These are phyloP conservation scores for Drosophila bunnanda DNA, from an alignment of 2,888 invertebrate genomes.

Conservation along the genomic window DNA sequence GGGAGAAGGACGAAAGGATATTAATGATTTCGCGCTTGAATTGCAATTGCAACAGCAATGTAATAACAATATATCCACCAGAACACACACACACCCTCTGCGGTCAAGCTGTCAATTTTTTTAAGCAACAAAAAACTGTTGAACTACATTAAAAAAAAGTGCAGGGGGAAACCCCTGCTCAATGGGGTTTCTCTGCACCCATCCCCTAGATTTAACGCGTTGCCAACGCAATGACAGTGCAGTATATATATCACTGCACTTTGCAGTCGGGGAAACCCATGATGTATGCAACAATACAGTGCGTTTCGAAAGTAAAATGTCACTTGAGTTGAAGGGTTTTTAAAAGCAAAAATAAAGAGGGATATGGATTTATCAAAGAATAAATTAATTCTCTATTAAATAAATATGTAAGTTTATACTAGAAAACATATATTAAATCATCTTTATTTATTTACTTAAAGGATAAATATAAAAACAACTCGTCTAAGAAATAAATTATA, in stretches of 20 bases:
- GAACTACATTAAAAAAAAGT: constrained; percentile 72
- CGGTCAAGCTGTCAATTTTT: constrained; percentile 82
- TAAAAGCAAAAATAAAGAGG: too few relatives aligned
- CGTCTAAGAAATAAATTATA: too few relatives aligned
- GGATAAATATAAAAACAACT: too few relatives aligned
- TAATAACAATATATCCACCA: constrained; percentile 74
- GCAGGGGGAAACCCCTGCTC: constrained; percentile 28
- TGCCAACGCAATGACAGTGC: constrained; percentile 78
- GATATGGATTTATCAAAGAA: too few relatives aligned
- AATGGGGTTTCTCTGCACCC: constrained; percentile 28
- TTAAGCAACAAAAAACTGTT: constrained; percentile 59
- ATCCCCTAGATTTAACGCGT: constrained; percentile 30
- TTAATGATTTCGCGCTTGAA: constrained; percentile 84
- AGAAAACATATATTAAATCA: too few relatives aligned
- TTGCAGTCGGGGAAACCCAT: constrained; percentile 36
- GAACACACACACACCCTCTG: constrained; percentile 57
- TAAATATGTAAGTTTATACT: too few relatives aligned
- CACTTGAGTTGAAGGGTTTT: neutral
- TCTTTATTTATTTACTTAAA: too few relatives aligned
- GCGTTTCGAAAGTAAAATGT: neutral
- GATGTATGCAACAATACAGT: constrained; percentile 22
- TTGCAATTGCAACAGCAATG: constrained; percentile 78
- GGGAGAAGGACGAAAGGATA: constrained; percentile 65
- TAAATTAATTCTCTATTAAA: too few relatives aligned
- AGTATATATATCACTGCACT: constrained; percentile 79